These are phyloP conservation scores for Sycophila texana DNA, from an alignment of 2,888 invertebrate species.

Conservation along the genomic window DNA sequence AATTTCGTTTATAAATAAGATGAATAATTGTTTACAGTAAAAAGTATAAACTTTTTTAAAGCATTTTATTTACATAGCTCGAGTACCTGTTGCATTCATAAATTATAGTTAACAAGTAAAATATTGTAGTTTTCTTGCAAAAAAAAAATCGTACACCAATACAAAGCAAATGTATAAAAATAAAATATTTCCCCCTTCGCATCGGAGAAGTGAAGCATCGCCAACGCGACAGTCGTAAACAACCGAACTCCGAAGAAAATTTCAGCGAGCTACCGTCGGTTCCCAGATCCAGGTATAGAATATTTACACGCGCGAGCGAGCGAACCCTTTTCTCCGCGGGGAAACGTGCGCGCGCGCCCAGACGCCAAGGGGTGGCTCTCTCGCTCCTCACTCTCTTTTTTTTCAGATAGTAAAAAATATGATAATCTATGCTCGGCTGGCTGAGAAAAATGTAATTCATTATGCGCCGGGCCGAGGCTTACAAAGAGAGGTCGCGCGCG, in stretches of 20 bases:
- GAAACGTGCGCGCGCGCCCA: constrained; percentile 11
- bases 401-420: constrained; percentile 75
- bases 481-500: constrained; percentile 62
- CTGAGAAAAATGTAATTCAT: constrained; percentile 75
- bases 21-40: too few species aligned
- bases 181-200: too few species aligned
- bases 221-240: too few species aligned
- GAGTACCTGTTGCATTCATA: too few species aligned
- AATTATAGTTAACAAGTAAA: too few species aligned
- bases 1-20: too few species aligned
- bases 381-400: constrained; percentile 42
- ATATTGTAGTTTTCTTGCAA: too few species aligned
- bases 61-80: too few species aligned
- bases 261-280: constrained; percentile 10
- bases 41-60: too few species aligned
- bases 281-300: constrained; percentile 45
- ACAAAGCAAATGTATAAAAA: background rate
- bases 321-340: constrained; percentile 46
- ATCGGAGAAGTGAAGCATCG: too few species aligned
- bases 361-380: constrained; percentile 38
- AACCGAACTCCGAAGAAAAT: constrained; percentile 13
- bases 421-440: constrained; percentile 75
- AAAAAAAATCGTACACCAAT: background rate
- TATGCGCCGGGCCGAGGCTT: constrained; percentile 63
- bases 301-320: constrained; percentile 57